phyloP scores from a whole-genome alignment of 1,140 invertebrate species.

The Bombus difficillimus region DNA sequence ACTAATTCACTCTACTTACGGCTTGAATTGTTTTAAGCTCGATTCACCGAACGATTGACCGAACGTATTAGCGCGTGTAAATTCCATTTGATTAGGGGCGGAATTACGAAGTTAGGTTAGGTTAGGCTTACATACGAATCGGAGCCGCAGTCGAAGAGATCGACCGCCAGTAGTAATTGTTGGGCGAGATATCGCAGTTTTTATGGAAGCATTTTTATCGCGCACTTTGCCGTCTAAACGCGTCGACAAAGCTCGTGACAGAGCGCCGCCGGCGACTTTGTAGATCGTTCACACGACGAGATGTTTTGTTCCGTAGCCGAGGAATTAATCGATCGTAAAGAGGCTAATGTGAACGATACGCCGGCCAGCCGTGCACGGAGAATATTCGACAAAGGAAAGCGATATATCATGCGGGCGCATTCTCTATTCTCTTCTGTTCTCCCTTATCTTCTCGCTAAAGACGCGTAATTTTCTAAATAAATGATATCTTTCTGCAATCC shows the following conservation, averaged over 20 bases:
- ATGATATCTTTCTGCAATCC: conserved; percentile 3
- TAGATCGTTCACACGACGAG: conserved; percentile 48
- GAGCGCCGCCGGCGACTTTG: conserved; percentile 27
- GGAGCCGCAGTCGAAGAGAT: not conserved
- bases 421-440: conserved; percentile 19
- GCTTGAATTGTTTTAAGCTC: not conserved
- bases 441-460: conserved; percentile 14
- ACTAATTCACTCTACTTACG: not conserved
- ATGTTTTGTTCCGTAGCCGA: conserved; percentile 56
- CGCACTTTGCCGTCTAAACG: conserved; percentile 24
- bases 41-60: not conserved
- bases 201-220: conserved; percentile 46
- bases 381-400: conserved; percentile 62
- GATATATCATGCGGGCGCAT: conserved; percentile 53
- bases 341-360: conserved; percentile 61
- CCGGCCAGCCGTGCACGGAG: conserved; percentile 45
- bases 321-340: conserved; percentile 62
- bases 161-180: not conserved
- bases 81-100: not conserved
- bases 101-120: not conserved
- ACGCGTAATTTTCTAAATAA: not conserved
- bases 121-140: not conserved
- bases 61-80: not conserved
- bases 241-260: conserved; percentile 41
- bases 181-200: conserved; percentile 7